A percentile compares a stretch with the other conserved stretches of the same genome.
Evolutionary conservation across 2,797 vertebrate species (phyloP).

Genomic region (Otolemur crassicaudatus): DNA sequence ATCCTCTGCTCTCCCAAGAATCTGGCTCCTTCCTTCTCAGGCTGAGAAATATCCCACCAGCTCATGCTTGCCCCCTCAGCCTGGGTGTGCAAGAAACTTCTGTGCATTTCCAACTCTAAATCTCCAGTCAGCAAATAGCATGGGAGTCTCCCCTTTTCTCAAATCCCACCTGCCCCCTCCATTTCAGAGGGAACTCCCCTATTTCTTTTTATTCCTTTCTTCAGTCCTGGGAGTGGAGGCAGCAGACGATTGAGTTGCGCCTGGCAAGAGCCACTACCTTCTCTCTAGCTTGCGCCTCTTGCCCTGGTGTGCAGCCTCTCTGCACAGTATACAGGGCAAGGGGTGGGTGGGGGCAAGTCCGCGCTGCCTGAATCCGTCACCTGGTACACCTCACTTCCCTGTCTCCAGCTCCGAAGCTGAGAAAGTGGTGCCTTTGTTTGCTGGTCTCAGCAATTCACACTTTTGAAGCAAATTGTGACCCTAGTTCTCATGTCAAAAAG

Average conservation of each 20-base stretch:
- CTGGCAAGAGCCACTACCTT: neutral
- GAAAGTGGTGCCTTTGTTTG: neutral
- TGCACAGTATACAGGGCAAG: neutral
- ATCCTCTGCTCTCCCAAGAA: neutral
- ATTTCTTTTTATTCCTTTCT: neutral
- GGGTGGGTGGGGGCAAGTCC: neutral
- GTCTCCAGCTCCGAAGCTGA: neutral
- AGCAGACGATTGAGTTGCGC: fast-evolving
- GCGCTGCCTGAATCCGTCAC: neutral
- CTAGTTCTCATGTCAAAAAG: neutral
- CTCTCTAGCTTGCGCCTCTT: neutral
- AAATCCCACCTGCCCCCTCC: too few relatives aligned
- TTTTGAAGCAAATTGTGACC: neutral
- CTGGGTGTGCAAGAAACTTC: neutral
- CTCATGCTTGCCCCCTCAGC: too few relatives aligned
- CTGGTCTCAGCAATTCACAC: neutral
- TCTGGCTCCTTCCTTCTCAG: neutral
- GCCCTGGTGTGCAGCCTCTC: neutral
- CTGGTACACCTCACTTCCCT: neutral
- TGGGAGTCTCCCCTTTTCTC: neutral
- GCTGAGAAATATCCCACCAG: too few relatives aligned
- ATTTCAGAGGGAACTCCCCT: neutral
- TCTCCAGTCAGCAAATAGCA: neutral
- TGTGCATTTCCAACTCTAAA: neutral
- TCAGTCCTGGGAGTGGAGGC: too few relatives aligned